Base-by-base conservation (phyloP, 2,888 invertebrate genomes). In the Ophonus ardosiacus region DNA sequence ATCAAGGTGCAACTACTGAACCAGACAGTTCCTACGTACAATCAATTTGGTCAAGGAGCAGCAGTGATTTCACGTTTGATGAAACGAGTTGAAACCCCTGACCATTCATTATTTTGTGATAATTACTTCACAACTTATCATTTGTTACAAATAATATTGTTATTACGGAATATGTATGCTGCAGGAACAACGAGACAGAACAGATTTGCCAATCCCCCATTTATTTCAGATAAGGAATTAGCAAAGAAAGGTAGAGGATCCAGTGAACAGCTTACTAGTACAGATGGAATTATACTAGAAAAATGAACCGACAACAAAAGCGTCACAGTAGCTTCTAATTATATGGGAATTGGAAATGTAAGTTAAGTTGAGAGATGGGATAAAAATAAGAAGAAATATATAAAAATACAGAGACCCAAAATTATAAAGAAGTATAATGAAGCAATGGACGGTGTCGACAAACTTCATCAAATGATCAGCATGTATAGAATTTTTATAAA, bases 341-440 rank as follows among this genome's bases (percentile, higher is more conserved):
- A 84, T 86, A 79, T 87, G 17, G 86, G 87, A 51, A 86, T 87
- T 51, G 88, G 87, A 65, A 21, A 80, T 43, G 57, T 51, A 61
- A 88, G 87, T 85, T 51, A 24, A 43, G 86, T 86, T 31, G 85
- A 71, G 43, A 86, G 88, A 43, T 88, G 88, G 86, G 87, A 88
- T 43, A 88, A 87, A 85, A 85, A 61, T 24, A 7, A 78, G 7
- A 87, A 88, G 40, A 82, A 86, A 65, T 87, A 86, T 80, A 86
- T 87, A 13, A 24, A 87, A 56, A 85, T 89, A 38, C 31, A 24
- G 57, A 84, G 87, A 63, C 87, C 88, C 15, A 86, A 88, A 86
- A 86, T n/a, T n/a, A n/a, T n/a, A n/a, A n/a, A n/a, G n/a, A 59
- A 85, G 13, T 88, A 89, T 78, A 89, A 89, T 86, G 85, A 86